These are phyloP conservation scores for Novumbra hubbsi DNA, from an alignment of 2,797 vertebrate genomes.

Conservation along the genomic window DNA sequence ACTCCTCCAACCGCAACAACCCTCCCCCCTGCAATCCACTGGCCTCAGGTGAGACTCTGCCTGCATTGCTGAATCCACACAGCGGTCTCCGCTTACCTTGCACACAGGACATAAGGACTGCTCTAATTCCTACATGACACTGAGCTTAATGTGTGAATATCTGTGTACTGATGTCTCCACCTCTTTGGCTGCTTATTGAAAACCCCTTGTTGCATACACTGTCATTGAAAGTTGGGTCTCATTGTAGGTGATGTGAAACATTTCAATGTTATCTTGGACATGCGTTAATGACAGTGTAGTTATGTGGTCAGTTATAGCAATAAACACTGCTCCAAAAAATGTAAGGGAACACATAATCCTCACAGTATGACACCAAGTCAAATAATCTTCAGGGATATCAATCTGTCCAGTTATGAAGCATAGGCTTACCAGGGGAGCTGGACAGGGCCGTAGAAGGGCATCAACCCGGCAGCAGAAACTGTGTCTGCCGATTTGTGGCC, in stretches of 20 bases:
- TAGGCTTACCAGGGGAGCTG: too few relatives aligned
- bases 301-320: too few relatives aligned
- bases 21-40: slow-evolving; percentile 70
- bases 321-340: too few relatives aligned
- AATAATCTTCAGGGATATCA: too few relatives aligned
- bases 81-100: slow-evolving; percentile 28
- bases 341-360: too few relatives aligned
- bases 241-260: neutral
- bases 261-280: neutral
- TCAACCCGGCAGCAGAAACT: too few relatives aligned
- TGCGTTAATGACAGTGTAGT: neutral
- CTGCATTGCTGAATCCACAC: slow-evolving; percentile 16
- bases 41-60: slow-evolving; percentile 81
- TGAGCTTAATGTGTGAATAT: slow-evolving; percentile 2
- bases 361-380: too few relatives aligned
- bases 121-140: slow-evolving; percentile 16
- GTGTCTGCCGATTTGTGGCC: too few relatives aligned
- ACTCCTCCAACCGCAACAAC: slow-evolving; percentile 75
- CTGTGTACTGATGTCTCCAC: slow-evolving; percentile 16
- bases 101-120: slow-evolving; percentile 22
- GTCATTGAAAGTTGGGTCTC: neutral
- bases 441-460: too few relatives aligned
- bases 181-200: slow-evolving; percentile 34
- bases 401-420: neutral
- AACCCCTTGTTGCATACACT: slow-evolving; percentile 46